Evolutionary conservation across 2,888 invertebrate species (phyloP), one percentile per base, ranked within the genome.

Genomic region (Eueremaeus valkanovi): DNA sequence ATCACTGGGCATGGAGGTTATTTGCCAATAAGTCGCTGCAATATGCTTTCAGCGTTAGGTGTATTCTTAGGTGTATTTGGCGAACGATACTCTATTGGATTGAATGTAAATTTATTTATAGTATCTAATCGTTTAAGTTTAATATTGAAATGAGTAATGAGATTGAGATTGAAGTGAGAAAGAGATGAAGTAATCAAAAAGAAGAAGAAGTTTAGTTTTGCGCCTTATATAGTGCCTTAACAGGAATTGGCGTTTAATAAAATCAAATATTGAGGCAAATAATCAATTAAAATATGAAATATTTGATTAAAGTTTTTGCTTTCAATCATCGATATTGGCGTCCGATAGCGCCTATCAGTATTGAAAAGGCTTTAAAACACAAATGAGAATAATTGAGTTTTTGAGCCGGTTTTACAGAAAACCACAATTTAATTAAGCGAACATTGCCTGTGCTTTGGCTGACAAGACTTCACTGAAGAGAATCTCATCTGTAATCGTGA

Each of bases 391-490:
- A 6, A 49, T 49, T 33, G n/a, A 13, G 68, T 36, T 68, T 68
- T 68, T 24, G 9, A n/a, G 16, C 5, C 21, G 6, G 18, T 49
- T 55, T 27, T 33, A 18, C 13, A 13, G 27, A 27, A 61, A 8
- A 42, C 68, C 68, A 40, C 68, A 40, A 40, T 68, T 68, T 68
- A 68, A 68, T 68, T 68, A 68, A 68, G 36, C 68, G 68, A 40
- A 33, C 68, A 36, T 21, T 40, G 68, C 21, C 40, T 40, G 68
- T 24, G 21, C 68, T n/a, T 21, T 40, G 68, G 40, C 40, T 40
- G 68, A 68, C 68, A 63, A 24, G 36, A 68, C 40, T 21, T 68
- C n/a, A 11, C 63, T n/a, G n/a, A n/a, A n/a, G n/a, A n/a, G 24
- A 42, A 68, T 40, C 68, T 68, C 68, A 63, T 63, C 36, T 63